phyloP scores from a whole-genome alignment of 2,113 vertebrate genomes.

The Myotis brandtii region DNA sequence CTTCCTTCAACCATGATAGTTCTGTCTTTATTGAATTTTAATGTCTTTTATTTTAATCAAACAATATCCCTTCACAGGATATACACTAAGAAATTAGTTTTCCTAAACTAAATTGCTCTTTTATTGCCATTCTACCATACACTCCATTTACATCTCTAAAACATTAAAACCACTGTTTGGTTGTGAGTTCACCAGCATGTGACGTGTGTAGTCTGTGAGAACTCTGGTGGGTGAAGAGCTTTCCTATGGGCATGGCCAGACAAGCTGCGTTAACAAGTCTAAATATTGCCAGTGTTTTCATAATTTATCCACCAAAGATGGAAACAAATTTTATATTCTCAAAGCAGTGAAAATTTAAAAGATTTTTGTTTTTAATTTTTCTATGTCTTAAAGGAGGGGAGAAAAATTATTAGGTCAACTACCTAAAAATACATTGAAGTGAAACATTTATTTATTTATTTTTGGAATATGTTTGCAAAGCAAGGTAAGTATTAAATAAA shows the following conservation, averaged over 20 bases:
- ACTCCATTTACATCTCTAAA: constrained; percentile 73
- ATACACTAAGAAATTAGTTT: constrained; percentile 74
- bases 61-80: constrained; percentile 73
- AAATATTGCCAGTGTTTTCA: neutral
- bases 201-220: neutral
- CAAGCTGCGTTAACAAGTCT: neutral
- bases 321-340: neutral
- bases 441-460: neutral
- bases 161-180: constrained; percentile 61
- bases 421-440: neutral
- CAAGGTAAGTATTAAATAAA: neutral
- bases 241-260: neutral
- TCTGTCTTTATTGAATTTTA: constrained; percentile 76
- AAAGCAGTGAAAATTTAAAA: neutral
- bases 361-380: neutral
- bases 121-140: constrained; percentile 63
- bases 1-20: constrained; percentile 30
- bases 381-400: neutral
- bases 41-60: constrained; percentile 78
- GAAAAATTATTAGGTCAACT: neutral
- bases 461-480: neutral
- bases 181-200: constrained; percentile 47
- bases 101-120: constrained; percentile 67
- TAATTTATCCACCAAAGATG: constrained; percentile 15
- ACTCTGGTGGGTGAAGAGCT: neutral